Conservation (phyloP, 2,888 invertebrate species). For the Penaeus monodon region DNA sequence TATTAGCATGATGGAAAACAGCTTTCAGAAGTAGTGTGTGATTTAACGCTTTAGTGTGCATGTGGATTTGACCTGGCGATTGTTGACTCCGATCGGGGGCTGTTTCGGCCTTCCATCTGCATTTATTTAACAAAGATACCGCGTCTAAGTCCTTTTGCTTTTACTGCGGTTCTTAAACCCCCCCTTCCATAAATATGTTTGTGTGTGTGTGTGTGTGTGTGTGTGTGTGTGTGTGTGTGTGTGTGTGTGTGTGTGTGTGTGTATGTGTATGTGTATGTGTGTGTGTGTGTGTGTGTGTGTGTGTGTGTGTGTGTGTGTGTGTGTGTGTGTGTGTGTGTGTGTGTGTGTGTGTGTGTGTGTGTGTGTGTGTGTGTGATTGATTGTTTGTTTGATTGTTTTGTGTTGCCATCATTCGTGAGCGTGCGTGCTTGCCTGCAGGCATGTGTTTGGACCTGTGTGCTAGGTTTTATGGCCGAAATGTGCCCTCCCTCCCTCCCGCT, state of each 20-base stretch:
- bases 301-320: background rate
- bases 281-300: background rate
- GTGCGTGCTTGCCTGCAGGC: background rate
- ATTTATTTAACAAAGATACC: too few species aligned
- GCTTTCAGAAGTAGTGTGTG: too few species aligned
- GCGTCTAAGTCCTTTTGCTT: too few species aligned
- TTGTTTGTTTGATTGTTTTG: background rate
- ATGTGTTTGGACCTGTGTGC: background rate
- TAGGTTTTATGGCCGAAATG: background rate
- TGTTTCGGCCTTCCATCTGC: too few species aligned
- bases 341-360: background rate
- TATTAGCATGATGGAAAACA: too few species aligned
- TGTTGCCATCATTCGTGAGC: background rate
- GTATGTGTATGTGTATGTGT: background rate
- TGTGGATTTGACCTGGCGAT: too few species aligned
- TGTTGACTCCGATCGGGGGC: too few species aligned
- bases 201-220: background rate
- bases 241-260: background rate
- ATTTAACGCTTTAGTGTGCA: too few species aligned
- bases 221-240: background rate
- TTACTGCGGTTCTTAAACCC: too few species aligned
- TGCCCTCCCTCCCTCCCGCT: conserved; percentile 6
- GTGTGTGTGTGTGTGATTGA: conserved; percentile 1
- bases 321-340: background rate
- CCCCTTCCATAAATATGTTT: too few species aligned